Evolutionary conservation across 2,888 invertebrate species (phyloP).

Genomic region (Leptopilina myrica): DNA sequence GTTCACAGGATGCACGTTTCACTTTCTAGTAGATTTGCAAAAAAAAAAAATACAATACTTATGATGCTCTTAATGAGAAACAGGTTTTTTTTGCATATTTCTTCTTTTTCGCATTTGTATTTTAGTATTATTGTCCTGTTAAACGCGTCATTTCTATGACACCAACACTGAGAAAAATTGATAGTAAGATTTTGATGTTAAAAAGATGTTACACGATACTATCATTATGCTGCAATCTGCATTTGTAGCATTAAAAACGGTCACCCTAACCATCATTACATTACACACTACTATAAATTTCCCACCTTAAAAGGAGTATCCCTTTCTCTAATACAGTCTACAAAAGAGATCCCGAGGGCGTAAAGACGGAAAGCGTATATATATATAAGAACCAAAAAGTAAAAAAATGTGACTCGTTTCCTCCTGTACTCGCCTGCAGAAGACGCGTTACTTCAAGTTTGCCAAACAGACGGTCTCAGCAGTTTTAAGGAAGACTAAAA

Average conservation of each 20-base stretch:
- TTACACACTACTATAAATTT: no score
- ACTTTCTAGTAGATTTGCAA: slow-evolving; percentile 5
- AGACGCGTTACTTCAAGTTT: slow-evolving; percentile 21
- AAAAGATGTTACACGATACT: no score
- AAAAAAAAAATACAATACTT: not conserved
- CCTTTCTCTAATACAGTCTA: not conserved
- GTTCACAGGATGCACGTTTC: slow-evolving; percentile 7
- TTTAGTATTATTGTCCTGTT: not conserved
- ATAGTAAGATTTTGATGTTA: no score
- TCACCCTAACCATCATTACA: no score
- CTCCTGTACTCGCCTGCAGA: slow-evolving; percentile 5
- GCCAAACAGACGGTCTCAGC: slow-evolving; percentile 24
- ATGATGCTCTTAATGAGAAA: not conserved
- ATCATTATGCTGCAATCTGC: no score
- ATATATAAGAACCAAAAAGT: slow-evolving; percentile 28
- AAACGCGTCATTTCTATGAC: slow-evolving; percentile 3
- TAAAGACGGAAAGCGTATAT: slow-evolving; percentile 50
- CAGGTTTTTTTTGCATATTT: not conserved
- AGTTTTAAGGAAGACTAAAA: slow-evolving; percentile 17
- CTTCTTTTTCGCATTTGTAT: not conserved
- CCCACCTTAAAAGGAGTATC: not conserved
- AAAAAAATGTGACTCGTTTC: slow-evolving; percentile 10
- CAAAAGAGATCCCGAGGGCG: slow-evolving; percentile 43
- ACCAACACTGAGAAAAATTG: no score
- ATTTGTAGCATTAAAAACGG: no score